Evolutionary conservation across 2,888 invertebrate genomes (phyloP), one percentile per base, ranked within the genome.

Genomic region (Epinotia ramella): DNA sequence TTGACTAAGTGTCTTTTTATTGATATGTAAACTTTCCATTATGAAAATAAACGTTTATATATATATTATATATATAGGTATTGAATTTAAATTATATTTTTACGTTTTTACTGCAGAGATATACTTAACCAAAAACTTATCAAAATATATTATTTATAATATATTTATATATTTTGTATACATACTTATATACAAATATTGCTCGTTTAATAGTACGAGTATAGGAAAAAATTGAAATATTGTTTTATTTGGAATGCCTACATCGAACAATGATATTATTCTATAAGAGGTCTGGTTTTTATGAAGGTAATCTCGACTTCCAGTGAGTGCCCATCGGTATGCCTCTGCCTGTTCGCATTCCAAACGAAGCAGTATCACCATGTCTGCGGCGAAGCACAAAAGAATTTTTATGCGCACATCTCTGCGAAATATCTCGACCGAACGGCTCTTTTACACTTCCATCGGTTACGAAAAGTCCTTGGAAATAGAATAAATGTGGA

Each of bases 321-420:
- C 46, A 68, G 68, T 62, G 33, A 44, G 72, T 72, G 44, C 12
- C 64, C 59, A 18, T 74, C 73, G 81, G 80, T 82, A 83, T 81
- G 81, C 78, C 80, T 82, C 83, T 83, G 79, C 83, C 79, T 80
- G 83, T 82, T 83, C 79, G 79, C 80, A 74, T 83, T 81, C 78
- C 80, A 83, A 85, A 88, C 85, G 82, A 81, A 82, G 84, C 85
- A 84, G 86, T 87, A 89, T 86, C 87, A 88, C 85, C 84, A 87
- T 87, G 88, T 86, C 83, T 87, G 81, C 79, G 83, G 80, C 78
- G 80, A 79, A 83, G 82, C 81, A 87, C 86, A 89, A 90, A 90
- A 84, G 84, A 86, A 87, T 87, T 86, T 85, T 84, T 76, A 82
- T 84, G 81, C 84, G 84, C 85, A 86, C 86, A 86, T 86, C 86